These are phyloP conservation scores for Tholera decimalis DNA, from an alignment of 2,888 invertebrate genomes.

Conservation along the genomic window DNA sequence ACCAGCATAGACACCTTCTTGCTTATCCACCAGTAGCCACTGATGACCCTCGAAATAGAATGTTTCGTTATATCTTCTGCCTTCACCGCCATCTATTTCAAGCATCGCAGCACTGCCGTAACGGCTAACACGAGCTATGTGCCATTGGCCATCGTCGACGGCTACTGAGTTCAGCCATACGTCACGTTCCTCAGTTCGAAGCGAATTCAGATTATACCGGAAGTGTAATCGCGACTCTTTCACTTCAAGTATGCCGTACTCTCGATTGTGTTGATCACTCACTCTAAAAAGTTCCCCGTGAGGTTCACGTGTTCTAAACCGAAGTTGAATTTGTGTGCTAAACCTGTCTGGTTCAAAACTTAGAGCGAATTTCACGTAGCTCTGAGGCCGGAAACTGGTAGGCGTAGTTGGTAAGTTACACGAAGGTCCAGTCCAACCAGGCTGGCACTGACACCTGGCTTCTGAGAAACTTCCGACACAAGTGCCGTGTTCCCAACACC, in stretches of 20 bases:
- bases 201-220: constrained; percentile 97
- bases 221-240: constrained; percentile 97
- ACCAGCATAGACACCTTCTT: constrained; percentile 98
- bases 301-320: constrained; percentile 98
- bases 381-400: constrained; percentile 97
- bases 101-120: constrained; percentile 98
- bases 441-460: constrained; percentile 98
- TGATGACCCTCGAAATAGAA: constrained; percentile 98
- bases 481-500: constrained; percentile 98
- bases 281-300: constrained; percentile 98
- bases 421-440: constrained; percentile 98
- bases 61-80: constrained; percentile 97
- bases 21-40: constrained; percentile 97
- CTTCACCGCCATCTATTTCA: constrained; percentile 98
- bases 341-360: constrained; percentile 98
- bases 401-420: constrained; percentile 97
- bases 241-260: constrained; percentile 98
- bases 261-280: constrained; percentile 98
- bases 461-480: constrained; percentile 98
- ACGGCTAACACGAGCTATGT: constrained; percentile 97
- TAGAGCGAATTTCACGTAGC: constrained; percentile 99
- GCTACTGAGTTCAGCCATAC: constrained; percentile 97
- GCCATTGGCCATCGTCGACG: constrained; percentile 99
- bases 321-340: constrained; percentile 97
- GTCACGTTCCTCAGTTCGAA: constrained; percentile 97